Conservation (phyloP, 2,113 vertebrate genomes). For the Centropristis striata region DNA sequence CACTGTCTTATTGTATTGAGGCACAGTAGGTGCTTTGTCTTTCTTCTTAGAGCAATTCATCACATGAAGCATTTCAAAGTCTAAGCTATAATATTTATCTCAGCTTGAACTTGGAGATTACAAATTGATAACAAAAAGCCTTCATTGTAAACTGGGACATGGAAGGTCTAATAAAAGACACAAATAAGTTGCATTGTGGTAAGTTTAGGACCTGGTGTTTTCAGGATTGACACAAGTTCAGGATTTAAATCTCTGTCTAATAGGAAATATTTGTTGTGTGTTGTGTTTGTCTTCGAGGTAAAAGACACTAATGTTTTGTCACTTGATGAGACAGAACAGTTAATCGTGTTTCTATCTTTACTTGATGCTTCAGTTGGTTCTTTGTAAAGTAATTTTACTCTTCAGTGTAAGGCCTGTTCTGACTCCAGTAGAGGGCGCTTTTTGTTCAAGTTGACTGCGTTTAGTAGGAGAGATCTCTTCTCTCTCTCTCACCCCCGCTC, state of each 20-base stretch:
- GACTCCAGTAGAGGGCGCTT: slow-evolving; percentile 58
- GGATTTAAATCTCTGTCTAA: background rate
- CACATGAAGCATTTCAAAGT: background rate
- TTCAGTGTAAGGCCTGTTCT: background rate
- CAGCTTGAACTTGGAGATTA: background rate
- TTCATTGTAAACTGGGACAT: background rate
- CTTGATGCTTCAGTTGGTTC: background rate
- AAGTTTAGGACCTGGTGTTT: background rate
- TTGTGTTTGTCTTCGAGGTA: background rate
- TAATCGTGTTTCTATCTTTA: background rate
- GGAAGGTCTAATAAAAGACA: background rate
- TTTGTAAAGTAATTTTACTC: background rate
- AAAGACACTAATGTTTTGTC: background rate
- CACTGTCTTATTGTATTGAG: background rate
- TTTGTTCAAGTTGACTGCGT: background rate
- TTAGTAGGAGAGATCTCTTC: background rate
- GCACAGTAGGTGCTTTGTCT: too few relatives aligned
- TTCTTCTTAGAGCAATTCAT: background rate
- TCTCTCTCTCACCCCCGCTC: too few relatives aligned
- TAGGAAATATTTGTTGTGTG: background rate
- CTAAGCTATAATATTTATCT: background rate
- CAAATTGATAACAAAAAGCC: background rate
- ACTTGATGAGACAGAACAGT: too few relatives aligned
- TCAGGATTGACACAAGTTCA: too few relatives aligned
- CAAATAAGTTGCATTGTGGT: background rate